A percentile compares a stretch with the other conserved stretches of the same genome.
Conservation (phyloP, 2,888 invertebrate species). For the Furcula furcula region DNA sequence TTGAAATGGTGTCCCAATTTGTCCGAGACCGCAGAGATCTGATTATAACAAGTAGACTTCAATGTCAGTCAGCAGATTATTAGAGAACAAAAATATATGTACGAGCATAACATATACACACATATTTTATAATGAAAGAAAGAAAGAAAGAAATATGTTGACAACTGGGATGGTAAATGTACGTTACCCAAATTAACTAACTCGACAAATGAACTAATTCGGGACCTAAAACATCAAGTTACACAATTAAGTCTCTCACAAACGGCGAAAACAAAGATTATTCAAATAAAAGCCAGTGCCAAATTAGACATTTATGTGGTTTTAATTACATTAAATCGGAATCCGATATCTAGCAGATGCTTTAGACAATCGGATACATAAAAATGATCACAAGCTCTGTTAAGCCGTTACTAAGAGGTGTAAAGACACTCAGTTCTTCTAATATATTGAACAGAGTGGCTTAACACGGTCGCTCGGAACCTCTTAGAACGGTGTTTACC, state of each 20-base stretch:
- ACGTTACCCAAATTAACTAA: background rate
- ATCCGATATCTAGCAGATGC: conserved; percentile 26
- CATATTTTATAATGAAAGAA: too few relatives aligned
- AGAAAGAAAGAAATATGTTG: conserved; percentile 4
- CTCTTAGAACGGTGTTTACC: conserved; percentile 20
- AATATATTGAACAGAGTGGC: conserved; percentile 23
- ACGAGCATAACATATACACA: too few relatives aligned
- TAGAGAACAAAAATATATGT: too few relatives aligned
- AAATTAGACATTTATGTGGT: conserved; percentile 10
- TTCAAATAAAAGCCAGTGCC: conserved; percentile 2
- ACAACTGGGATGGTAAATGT: background rate
- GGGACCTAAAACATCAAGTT: conserved; percentile 4
- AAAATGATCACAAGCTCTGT: conserved; percentile 20
- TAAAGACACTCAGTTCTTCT: conserved; percentile 29
- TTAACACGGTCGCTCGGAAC: conserved; percentile 14
- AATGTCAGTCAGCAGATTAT: conserved; percentile 4
- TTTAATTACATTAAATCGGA: conserved; percentile 24
- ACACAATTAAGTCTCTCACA: background rate
- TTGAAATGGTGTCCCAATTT: conserved; percentile 13
- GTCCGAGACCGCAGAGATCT: conserved; percentile 7
- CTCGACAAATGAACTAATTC: too few relatives aligned
- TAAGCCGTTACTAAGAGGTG: conserved; percentile 19
- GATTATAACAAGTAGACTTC: conserved; percentile 9
- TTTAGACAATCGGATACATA: conserved; percentile 18
- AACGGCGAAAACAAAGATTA: conserved; percentile 3